Evolutionary conservation across 2,888 invertebrate species (phyloP).

Genomic region (Notocelia uddmanniana): DNA sequence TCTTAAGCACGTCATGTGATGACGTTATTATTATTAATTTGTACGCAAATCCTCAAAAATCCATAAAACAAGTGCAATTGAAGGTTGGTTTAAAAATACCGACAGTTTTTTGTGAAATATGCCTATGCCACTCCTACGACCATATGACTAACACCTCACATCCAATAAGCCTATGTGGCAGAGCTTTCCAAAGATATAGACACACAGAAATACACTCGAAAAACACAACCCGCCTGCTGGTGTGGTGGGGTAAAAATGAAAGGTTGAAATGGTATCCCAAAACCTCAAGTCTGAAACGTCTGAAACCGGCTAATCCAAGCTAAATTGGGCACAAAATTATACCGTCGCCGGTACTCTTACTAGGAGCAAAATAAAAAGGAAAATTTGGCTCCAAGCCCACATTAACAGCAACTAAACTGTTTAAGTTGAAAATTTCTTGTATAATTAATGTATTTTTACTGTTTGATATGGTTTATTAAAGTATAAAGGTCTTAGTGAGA

Average conservation of each 20-base stretch:
- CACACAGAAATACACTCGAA: too few species aligned
- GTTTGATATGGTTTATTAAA: not conserved
- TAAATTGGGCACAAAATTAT: slow-evolving; percentile 17
- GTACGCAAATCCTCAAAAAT: too few species aligned
- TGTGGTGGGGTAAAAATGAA: not conserved
- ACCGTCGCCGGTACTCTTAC: slow-evolving; percentile 14
- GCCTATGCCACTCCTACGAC: too few species aligned
- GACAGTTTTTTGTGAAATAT: too few species aligned
- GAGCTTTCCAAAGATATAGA: too few species aligned
- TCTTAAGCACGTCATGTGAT: too few species aligned
- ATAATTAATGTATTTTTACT: not conserved
- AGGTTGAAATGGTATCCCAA: not conserved
- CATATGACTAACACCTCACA: too few species aligned
- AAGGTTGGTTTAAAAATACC: too few species aligned
- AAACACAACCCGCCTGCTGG: too few species aligned
- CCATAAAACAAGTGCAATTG: too few species aligned
- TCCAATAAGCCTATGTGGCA: too few species aligned
- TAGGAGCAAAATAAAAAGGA: slow-evolving; percentile 12
- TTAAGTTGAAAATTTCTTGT: slow-evolving; percentile 26
- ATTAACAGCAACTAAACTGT: slow-evolving; percentile 8
- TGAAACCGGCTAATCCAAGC: not conserved
- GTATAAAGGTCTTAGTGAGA: not conserved
- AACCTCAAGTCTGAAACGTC: not conserved
- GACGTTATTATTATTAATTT: too few species aligned
- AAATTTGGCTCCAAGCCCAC: slow-evolving; percentile 30